Evolutionary conservation across 35 echinoderm and acorn worm genomes (phyloP), one percentile per base, ranked within the genome.

Genomic region (Patiria miniata): DNA sequence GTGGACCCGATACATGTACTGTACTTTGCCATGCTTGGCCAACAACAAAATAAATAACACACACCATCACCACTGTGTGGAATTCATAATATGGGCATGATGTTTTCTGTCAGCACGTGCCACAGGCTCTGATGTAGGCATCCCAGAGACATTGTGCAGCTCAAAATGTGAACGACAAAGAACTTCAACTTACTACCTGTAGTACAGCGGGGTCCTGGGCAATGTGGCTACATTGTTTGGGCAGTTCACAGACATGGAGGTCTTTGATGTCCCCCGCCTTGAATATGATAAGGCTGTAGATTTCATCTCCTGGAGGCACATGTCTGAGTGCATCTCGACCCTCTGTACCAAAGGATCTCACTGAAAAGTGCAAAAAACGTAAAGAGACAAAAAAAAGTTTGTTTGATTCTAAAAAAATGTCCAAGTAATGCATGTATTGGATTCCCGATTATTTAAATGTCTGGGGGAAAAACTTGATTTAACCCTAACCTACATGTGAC

Each of bases 341-440:
- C 78, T 98, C 95, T 0, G 95, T 98, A 38, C 95, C 95, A 94
- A 89, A 94, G 6, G 95, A 98, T 55, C 92, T 79, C 30, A 98
- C 95, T 98, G 86, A 30, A 12, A 37, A 86, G 38, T 32, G 69
- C 51, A 78, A 96, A 21, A 57, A 88, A 85, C 37, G 80, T 58
- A 68, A 82, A 32, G 52, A 57, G 14, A 39, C 30, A 58, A 17
- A 58, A 86, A 37, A 33, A 28, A 2, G 40, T 36, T 30, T 81
- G 36, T 18, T 30, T 61, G 33, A 14, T 17, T 21, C 7, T 29
- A 9, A 23, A 32, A 7, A 8, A 8, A 28, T 8, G 2, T 18
- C 21, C 42, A 6, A 4, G 12, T 4, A 47, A 47, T 47, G 42
- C 4, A 4, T 12, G 42, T 4, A 12, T 12, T 47, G 12, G 4